Evolutionary conservation across 1,140 invertebrate genomes (phyloP), one percentile per base, ranked within the genome.

Genomic region (Protaetia brevitarsis): DNA sequence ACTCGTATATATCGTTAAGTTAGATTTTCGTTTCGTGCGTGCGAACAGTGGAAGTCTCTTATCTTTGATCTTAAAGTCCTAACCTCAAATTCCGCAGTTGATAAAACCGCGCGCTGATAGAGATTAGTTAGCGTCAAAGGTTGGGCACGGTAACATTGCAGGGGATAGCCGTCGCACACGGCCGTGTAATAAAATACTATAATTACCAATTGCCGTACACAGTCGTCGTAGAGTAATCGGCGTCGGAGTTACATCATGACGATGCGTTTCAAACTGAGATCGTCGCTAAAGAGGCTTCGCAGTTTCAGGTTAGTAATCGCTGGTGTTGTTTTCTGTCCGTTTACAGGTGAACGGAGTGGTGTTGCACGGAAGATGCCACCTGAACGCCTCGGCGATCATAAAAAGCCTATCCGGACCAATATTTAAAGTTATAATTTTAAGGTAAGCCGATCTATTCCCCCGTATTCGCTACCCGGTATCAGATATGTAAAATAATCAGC

Each of bases 341-440:
- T 84, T 81, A 10, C 79, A 95, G 93, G 92, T 96, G 31, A 99
- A 99, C 82, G 96, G 96, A 10, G 87, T 91, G 51, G 92, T 97
- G 8, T 80, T 99, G n/a, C 89, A 95, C 78, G 94, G 95, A 68
- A 84, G 95, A 76, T 97, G 95, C 83, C 96, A 98, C 79, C 83
- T 98, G 28, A 98, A 98, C 79, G 95, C 95, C 11, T 97, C 95
- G 0, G 93, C 94, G 0, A 90, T 97, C 72, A 98, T 98, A 77
- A 98, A 97, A 82, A 89, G 91, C 62, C 83, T 98, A 61, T 85
- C 90, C 3, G 91, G 91, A 56, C 87, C 88, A 28, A 81, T 84
- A 63, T 90, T 96, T 80, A 96, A 95, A 80, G 86, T 98, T 72
- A 88, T 98, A 68, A 82, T 94, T 21, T 78, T 95, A 63, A 89